A percentile compares a stretch with the other conserved stretches of the same genome.
Conservation (phyloP, 2,113 vertebrate species). For the Daboia siamensis region DNA sequence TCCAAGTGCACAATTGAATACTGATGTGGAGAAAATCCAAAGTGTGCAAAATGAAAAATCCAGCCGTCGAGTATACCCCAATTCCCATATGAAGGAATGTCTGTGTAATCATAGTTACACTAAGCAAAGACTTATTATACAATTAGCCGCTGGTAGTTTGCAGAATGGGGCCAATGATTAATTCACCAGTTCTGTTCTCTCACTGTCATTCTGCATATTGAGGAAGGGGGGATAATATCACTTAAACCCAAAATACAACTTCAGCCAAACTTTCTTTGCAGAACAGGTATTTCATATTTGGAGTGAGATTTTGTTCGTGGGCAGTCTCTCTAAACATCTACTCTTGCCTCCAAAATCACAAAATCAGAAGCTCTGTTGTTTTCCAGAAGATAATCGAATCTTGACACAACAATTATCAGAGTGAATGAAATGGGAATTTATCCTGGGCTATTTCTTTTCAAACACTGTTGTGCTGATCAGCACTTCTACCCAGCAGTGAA, state of each 20-base stretch:
- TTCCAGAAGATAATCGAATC: not conserved
- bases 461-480: not conserved
- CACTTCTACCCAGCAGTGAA: not conserved
- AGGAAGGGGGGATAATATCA: not conserved
- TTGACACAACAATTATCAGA: not conserved
- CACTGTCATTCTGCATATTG: not conserved
- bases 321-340: too few relatives aligned
- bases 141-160: constrained; percentile 1
- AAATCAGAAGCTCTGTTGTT: not conserved
- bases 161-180: not conserved
- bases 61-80: constrained; percentile 57
- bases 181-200: not conserved
- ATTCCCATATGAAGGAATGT: constrained; percentile 59
- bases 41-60: constrained; percentile 66
- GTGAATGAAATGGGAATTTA: not conserved
- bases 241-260: too few relatives aligned
- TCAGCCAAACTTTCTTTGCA: not conserved
- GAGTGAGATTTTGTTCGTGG: not conserved
- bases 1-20: constrained; percentile 68
- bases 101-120: constrained; percentile 30
- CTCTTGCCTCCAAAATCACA: not conserved
- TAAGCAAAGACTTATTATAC: constrained; percentile 27
- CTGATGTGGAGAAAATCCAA: constrained; percentile 70
- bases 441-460: not conserved
- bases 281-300: not conserved